Evolutionary conservation across 2,888 invertebrate species (phyloP), one percentile per base, ranked within the genome.

Genomic region (Ypsolopha sequella): DNA sequence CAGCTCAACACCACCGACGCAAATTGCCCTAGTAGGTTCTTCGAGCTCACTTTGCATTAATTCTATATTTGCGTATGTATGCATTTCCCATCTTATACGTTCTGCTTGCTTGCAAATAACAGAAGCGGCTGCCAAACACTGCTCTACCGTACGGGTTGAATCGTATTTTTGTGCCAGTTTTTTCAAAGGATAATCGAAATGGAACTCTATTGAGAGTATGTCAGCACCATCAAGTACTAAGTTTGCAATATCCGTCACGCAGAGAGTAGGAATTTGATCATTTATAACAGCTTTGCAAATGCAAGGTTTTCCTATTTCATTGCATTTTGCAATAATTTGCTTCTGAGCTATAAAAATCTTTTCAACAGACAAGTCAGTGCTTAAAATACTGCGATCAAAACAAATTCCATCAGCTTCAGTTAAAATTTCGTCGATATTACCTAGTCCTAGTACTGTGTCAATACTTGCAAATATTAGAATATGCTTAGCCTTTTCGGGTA

Each of bases 181-280:
- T 51, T 71, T 76, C 39, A 82, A 57, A 0, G 84, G 84, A 7
- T 81, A 80, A 62, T 82, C 77, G 55, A 80, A 85, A 58, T 81
- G 73, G 33, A 85, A 90, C 68, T 97, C 88, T 89, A 97, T 91
- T 76, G 90, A 89, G 50, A 97, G 91, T 62, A 95, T 95, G 74
- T 97, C 97, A 41, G 92, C 93, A 6, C 97, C 97, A 76, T 97
- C 97, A 24, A 96, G 80, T 43, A 98, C 91, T 9, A 96, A 92
- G 76, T 97, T 97, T 33, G 96, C 96, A n/a, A 97, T 95, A 71
- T 97, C 96, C 14, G 93, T 76, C 90, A 90, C 51, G 91, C 95
- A 58, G 91, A 93, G 56, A 89, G 88, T 62, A 89, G 95, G 79
- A 90, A 95, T 78, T 89, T 92, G 60, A 91, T 91, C 96, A 93